Base-by-base conservation (phyloP, 2,797 vertebrate species). In the Smutsia gigantea region DNA sequence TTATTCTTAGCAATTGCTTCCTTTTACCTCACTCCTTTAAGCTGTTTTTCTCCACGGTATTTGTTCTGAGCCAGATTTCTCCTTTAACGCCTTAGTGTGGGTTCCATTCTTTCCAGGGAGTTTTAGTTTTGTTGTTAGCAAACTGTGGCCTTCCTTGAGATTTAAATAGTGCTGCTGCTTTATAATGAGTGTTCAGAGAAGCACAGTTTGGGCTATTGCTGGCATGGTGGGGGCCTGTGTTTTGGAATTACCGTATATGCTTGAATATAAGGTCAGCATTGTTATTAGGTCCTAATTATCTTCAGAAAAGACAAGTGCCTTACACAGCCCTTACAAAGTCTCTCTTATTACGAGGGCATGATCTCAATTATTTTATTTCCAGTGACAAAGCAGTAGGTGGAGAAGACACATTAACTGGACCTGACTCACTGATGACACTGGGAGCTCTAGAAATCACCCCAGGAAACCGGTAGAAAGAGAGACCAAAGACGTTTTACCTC, bases 121-220 rank as follows among this genome's bases (percentile, higher is more conserved):
- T 74, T 69, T 89, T 72, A 66, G 42, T 92, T 96, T 94, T 11
- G 5, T 31, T 93, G 17, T 55, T 63, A 63, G 75, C 89, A 75
- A 63, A 92, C 85, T 19, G 31, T 53, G 74, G 77, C 75, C 74
- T 82, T 71, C 69, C 71, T 87, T 94, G 59, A 49, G 87, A 75
- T 29, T 72, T 46, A 42, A 78, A 59, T 18, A 77, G 64, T 10
- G 34, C 34, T 18, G 5, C 57, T 37, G 46, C 81, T 89, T 49
- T 88, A 37, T 25, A 66, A 69, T 51, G 29, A 11, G 13, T 59
- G 49, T 69, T 77, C 61, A 31, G 15, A 6, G 75, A 66, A 59
- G 68, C 63, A 31, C 71, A 57, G 49, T 86, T 51, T 23, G 74
- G 82, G 64, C 57, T 71, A 9, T 53, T 85, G 61, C 49, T 66